These are phyloP conservation scores for Stigmatopora nigra DNA, from an alignment of 2,113 vertebrate species.

Conservation along the genomic window DNA sequence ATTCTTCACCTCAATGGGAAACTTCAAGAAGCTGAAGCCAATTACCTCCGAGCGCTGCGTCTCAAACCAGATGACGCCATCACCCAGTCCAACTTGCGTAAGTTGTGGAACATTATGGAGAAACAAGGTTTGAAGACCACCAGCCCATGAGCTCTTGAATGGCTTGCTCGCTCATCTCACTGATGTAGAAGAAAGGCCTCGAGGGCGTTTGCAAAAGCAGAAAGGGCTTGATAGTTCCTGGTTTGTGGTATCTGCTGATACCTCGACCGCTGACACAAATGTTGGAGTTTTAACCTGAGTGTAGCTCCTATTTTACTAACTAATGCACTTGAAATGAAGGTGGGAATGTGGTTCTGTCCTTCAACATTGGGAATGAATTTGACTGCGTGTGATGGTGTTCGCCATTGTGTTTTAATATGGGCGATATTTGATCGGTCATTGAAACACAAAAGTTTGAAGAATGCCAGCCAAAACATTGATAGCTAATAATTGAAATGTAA, in stretches of 20 bases:
- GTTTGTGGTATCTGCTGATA: conserved; percentile 33
- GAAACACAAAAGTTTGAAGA: conserved; percentile 20
- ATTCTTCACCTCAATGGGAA: conserved; percentile 97
- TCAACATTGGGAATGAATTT: conserved; percentile 44
- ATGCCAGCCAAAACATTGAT: conserved; percentile 4
- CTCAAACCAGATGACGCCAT: conserved; percentile 95
- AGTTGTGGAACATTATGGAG: conserved; percentile 99
- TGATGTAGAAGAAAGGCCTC: conserved; percentile 25
- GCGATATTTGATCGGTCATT: background rate
- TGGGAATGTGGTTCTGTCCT: conserved; percentile 55
- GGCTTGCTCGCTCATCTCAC: conserved; percentile 15
- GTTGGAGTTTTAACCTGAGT: conserved; percentile 24
- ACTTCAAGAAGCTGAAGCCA: conserved; percentile 87
- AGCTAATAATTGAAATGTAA: background rate
- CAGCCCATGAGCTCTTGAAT: conserved; percentile 71
- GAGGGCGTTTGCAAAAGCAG: conserved; percentile 39
- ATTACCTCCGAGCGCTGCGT: conserved; percentile 91
- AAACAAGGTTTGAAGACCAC: conserved; percentile 92
- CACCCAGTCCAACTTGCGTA: conserved; percentile 96
- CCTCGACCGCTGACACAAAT: conserved; percentile 31
- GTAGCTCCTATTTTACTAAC: conserved; percentile 14
- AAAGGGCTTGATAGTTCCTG: conserved; percentile 18
- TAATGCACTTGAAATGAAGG: conserved; percentile 62
- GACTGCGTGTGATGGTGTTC: conserved; percentile 2
- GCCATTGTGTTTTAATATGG: conserved; percentile 8